phyloP scores from a whole-genome alignment of 2,113 vertebrate species.

The Oceanites oceanicus region DNA sequence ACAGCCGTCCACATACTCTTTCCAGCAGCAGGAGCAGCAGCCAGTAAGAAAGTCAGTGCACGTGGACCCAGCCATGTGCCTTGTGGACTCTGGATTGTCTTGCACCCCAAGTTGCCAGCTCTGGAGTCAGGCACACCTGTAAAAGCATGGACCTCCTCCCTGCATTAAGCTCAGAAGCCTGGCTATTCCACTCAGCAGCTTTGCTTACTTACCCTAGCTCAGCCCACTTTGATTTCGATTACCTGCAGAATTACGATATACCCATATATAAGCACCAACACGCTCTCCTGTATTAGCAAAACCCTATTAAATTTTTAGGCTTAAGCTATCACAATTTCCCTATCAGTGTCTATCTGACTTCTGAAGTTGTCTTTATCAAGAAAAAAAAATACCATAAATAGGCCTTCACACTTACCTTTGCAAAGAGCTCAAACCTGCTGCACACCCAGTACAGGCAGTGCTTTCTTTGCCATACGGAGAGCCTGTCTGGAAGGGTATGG shows the following conservation, averaged over 20 bases:
- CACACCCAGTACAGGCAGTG: background rate
- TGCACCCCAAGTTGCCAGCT: background rate
- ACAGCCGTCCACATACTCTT: background rate
- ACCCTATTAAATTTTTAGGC: background rate
- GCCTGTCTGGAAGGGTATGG: background rate
- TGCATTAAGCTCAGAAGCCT: background rate
- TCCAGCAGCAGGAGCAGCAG: background rate
- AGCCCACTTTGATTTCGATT: background rate
- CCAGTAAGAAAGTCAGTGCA: background rate
- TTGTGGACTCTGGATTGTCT: background rate
- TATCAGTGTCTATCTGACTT: background rate
- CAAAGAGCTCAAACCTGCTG: background rate
- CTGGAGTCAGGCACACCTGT: background rate
- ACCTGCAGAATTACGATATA: background rate
- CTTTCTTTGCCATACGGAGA: rapidly evolving
- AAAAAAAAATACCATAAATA: background rate
- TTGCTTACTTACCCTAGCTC: background rate
- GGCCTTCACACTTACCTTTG: background rate
- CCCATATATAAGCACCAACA: background rate
- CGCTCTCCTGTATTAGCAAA: background rate
- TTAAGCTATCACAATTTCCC: background rate
- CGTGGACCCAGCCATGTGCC: background rate
- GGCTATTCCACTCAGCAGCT: background rate
- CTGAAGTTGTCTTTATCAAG: background rate
- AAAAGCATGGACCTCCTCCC: background rate